A percentile compares a stretch with the other conserved stretches of the same genome.
Evolutionary conservation across 2,113 vertebrate genomes (phyloP).

Genomic region (zebrafish (Danio rerio)): DNA sequence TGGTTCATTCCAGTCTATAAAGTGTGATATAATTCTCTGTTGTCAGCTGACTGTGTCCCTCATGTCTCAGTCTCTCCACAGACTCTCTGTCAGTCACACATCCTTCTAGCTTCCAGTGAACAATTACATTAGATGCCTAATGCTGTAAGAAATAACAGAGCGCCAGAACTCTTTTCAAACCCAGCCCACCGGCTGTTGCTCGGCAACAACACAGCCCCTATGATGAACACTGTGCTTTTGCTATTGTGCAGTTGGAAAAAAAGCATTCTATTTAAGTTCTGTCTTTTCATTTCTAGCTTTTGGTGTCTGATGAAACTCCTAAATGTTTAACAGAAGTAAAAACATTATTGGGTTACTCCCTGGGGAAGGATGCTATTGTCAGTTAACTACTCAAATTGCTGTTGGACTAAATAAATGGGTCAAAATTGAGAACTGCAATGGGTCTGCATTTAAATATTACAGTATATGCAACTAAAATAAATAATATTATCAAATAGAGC

Average conservation of each 20-base stretch:
- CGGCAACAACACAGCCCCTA: constrained; percentile 74
- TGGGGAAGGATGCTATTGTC: neutral
- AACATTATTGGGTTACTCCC: neutral
- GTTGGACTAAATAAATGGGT: neutral
- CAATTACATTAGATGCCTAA: constrained; percentile 75
- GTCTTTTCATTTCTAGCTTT: neutral
- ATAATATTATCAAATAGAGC: too few relatives aligned
- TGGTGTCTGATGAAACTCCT: neutral
- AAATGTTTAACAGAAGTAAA: constrained; percentile 6
- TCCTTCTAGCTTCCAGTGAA: constrained; percentile 64
- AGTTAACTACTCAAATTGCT: neutral
- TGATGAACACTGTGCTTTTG: constrained; percentile 63
- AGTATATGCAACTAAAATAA: too few relatives aligned
- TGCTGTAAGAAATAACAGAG: constrained; percentile 76
- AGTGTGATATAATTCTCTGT: constrained; percentile 31
- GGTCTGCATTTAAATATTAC: too few relatives aligned
- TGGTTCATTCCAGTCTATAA: constrained; percentile 25
- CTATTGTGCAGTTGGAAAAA: constrained; percentile 33
- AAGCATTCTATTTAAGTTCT: neutral
- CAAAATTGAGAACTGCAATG: too few relatives aligned
- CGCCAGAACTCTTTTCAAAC: constrained; percentile 48
- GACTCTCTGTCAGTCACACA: constrained; percentile 52
- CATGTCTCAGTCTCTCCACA: constrained; percentile 43
- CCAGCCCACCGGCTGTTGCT: constrained; percentile 69
- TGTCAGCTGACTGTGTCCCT: constrained; percentile 34